These are phyloP conservation scores for Pomatorhinus ruficollis DNA, from an alignment of 2,113 vertebrate species.

Conservation along the genomic window DNA sequence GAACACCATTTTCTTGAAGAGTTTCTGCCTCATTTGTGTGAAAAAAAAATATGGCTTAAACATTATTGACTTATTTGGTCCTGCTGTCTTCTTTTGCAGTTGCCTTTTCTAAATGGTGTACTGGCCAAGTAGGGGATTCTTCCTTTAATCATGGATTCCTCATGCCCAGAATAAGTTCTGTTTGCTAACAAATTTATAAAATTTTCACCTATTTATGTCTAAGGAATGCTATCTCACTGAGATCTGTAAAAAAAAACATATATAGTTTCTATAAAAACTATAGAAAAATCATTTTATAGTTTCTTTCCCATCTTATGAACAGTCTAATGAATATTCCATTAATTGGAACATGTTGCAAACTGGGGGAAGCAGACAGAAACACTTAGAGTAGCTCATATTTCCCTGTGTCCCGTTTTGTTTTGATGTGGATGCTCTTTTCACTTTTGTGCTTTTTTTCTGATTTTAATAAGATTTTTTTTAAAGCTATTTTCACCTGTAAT, in stretches of 20 bases:
- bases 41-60: background rate
- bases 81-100: background rate
- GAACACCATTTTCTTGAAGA: background rate
- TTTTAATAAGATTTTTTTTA: background rate
- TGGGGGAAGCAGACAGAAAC: background rate
- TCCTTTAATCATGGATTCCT: background rate
- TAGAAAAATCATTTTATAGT: background rate
- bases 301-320: background rate
- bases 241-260: no score
- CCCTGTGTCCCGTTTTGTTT: background rate
- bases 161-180: background rate
- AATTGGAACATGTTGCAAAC: background rate
- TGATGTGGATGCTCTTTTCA: background rate
- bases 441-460: background rate
- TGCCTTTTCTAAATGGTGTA: background rate
- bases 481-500: background rate
- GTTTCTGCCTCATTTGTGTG: background rate
- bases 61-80: background rate
- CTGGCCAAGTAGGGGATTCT: background rate
- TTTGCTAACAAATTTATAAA: background rate
- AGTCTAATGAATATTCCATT: background rate
- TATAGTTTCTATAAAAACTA: no score
- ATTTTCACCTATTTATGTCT: background rate
- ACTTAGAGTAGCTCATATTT: accelerated
- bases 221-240: background rate